Conservation (phyloP, 2,888 invertebrate genomes). For the Ectemnius cavifrons region DNA sequence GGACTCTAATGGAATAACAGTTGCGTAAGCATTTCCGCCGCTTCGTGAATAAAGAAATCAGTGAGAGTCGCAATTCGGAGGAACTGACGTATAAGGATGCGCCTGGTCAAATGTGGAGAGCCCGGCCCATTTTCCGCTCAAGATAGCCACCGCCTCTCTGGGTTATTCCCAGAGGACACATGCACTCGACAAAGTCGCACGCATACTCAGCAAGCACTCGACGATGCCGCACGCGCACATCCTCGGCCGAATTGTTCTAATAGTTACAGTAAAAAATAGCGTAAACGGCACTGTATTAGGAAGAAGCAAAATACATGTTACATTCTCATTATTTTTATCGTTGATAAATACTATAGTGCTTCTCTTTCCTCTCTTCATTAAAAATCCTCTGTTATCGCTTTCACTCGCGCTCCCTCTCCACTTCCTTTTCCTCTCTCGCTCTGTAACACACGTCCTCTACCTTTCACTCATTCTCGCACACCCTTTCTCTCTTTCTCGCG, state of each 20-base stretch:
- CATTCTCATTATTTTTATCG: conserved; percentile 74
- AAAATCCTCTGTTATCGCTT: conserved; percentile 59
- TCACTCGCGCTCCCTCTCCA: conserved; percentile 12
- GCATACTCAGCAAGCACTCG: conserved; percentile 19
- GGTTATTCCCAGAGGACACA: too few species aligned
- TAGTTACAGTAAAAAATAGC: conserved; percentile 78
- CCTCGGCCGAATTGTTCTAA: conserved; percentile 51
- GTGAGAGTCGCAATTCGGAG: too few species aligned
- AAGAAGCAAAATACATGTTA: conserved; percentile 78
- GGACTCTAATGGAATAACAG: too few species aligned
- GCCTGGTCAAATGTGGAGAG: neutral
- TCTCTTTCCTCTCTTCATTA: conserved; percentile 41
- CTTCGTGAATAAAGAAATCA: too few species aligned
- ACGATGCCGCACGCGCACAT: conserved; percentile 31
- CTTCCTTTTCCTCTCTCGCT: conserved; percentile 5
- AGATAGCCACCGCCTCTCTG: too few species aligned
- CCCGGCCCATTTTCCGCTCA: neutral
- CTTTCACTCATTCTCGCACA: neutral
- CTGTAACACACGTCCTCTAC: neutral
- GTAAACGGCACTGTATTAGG: conserved; percentile 78
- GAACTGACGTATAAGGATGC: too few species aligned
- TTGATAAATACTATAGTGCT: conserved; percentile 75
- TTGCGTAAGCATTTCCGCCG: too few species aligned
- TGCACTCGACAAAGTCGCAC: conserved; percentile 5
- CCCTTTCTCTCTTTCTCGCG: neutral